Conservation (phyloP, 2,797 vertebrate species). For the Pangasius macronema region DNA sequence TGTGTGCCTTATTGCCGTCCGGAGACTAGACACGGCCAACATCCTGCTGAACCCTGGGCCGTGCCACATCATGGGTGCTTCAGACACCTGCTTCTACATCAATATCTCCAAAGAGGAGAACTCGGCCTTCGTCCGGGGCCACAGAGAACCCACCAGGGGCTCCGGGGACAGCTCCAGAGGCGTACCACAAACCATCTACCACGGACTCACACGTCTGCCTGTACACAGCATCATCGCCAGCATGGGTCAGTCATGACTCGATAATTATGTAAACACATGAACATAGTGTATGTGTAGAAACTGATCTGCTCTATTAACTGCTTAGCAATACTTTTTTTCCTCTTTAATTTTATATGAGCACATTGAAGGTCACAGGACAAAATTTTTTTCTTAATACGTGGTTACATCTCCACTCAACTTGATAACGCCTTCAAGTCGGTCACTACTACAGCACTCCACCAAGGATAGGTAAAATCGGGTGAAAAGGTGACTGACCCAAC, state of each 20-base stretch:
- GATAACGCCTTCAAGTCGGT: not conserved
- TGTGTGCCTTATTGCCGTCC: conserved; percentile 82
- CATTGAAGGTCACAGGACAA: not conserved
- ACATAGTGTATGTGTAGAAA: not conserved
- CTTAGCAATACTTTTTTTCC: not conserved
- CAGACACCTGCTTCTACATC: conserved; percentile 85
- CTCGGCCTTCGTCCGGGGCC: conserved; percentile 81
- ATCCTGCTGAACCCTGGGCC: conserved; percentile 84
- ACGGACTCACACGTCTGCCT: conserved; percentile 82
- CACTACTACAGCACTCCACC: no score
- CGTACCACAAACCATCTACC: conserved; percentile 75
- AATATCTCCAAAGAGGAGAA: conserved; percentile 88
- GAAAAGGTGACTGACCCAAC: no score
- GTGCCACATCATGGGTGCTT: conserved; percentile 81
- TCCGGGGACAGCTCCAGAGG: conserved; percentile 68
- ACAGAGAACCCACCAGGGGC: conserved; percentile 72
- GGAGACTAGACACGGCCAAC: conserved; percentile 79
- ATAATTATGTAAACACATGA: not conserved
- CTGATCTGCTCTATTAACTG: not conserved
- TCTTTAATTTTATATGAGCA: not conserved
- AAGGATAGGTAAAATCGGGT: no score
- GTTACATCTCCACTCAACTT: not conserved
- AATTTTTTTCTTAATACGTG: not conserved
- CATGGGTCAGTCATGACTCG: conserved; percentile 76
- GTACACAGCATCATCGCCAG: conserved; percentile 87